Percentiles rank a stretch among this genome's conserved stretches.
phyloP scores from a whole-genome alignment of 2,113 vertebrate genomes.

The Cottus gobio region DNA sequence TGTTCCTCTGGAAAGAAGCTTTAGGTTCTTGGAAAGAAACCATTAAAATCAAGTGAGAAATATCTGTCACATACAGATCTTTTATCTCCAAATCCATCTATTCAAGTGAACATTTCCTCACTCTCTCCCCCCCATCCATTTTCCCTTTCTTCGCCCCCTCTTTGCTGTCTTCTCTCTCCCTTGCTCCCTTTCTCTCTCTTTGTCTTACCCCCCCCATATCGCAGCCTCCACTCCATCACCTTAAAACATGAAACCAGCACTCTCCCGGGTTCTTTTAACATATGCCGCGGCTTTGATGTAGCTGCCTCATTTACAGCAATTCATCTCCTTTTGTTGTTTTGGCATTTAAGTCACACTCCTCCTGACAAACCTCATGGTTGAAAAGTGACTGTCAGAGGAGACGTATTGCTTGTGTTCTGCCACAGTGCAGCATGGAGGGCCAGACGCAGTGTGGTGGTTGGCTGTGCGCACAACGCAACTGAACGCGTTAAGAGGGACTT shows the following conservation, averaged over 20 bases:
- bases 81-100: conserved; percentile 3
- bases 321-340: conserved; percentile 62
- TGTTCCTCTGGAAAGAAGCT: not conserved
- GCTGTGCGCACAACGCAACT: conserved; percentile 2
- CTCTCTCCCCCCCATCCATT: not conserved
- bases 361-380: conserved; percentile 44
- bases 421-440: conserved; percentile 11
- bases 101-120: conserved; percentile 32
- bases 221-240: conserved; percentile 35
- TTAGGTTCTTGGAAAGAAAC: not conserved
- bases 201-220: conserved; percentile 37
- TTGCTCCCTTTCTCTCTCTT: not conserved
- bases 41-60: not conserved
- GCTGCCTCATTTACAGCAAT: conserved; percentile 63
- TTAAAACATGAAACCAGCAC: conserved; percentile 44
- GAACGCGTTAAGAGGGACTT: conserved; percentile 12
- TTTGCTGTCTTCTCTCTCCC: not conserved
- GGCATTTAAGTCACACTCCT: conserved; percentile 56
- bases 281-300: conserved; percentile 60
- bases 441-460: not conserved
- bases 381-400: conserved; percentile 56
- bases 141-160: conserved; percentile 1
- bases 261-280: conserved; percentile 50
- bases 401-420: conserved; percentile 28
- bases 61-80: conserved; percentile 13